Conservation (phyloP, 2,113 vertebrate species). For the Speoplatyrhinus poulsoni region DNA sequence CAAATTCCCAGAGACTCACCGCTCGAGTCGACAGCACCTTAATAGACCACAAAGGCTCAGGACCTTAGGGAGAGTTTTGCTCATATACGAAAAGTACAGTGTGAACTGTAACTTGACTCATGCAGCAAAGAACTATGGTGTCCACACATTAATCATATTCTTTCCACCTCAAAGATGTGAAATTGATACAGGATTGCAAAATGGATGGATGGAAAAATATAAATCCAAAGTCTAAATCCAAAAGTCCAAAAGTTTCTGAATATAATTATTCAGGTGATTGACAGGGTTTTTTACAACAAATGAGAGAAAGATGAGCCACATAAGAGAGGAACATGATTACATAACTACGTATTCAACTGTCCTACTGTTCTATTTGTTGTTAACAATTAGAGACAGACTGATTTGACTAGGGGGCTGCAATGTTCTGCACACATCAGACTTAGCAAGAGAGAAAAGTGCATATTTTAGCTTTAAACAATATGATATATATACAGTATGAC, state of each 20-base stretch:
- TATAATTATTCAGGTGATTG: too few relatives aligned
- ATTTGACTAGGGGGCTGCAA: constrained; percentile 50
- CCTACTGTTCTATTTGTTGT: constrained; percentile 38
- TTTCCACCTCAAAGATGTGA: constrained; percentile 16
- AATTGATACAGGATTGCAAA: constrained; percentile 28
- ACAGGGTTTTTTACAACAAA: too few relatives aligned
- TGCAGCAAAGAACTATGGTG: constrained; percentile 32
- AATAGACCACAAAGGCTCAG: constrained; percentile 63
- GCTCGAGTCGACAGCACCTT: constrained; percentile 58
- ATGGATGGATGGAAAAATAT: too few relatives aligned
- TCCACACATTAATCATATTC: constrained; percentile 26
- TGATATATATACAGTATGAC: constrained; percentile 54
- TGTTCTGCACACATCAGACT: constrained; percentile 49
- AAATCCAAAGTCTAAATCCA: too few relatives aligned
- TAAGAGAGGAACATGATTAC: not conserved
- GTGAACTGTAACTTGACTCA: constrained; percentile 58
- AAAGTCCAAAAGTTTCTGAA: too few relatives aligned
- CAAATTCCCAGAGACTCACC: constrained; percentile 56
- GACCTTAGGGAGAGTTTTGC: constrained; percentile 66
- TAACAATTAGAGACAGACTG: constrained; percentile 59
- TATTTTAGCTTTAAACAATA: constrained; percentile 41
- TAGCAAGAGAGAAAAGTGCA: constrained; percentile 24
- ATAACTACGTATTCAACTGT: too few relatives aligned
- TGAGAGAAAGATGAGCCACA: not conserved
- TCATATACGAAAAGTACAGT: constrained; percentile 63